phyloP scores from a whole-genome alignment of 1,140 invertebrate species.

The Metaphire vulgaris region DNA sequence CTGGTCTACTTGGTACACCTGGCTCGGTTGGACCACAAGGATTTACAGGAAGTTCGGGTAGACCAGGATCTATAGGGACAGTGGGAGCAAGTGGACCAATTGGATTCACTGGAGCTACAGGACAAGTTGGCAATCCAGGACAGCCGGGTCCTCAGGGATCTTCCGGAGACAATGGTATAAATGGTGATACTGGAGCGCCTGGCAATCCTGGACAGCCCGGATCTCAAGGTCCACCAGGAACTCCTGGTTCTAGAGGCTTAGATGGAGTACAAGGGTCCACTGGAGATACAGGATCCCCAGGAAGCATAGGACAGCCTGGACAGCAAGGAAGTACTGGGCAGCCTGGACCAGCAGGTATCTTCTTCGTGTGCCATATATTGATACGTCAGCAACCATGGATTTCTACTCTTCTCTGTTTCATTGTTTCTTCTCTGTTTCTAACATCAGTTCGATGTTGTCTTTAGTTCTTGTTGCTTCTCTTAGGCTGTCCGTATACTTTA shows the following conservation, averaged over 20 bases:
- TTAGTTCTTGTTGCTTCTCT: no score
- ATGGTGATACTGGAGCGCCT: neutral
- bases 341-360: conserved; percentile 3
- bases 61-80: conserved; percentile 7
- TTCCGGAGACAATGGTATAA: conserved; percentile 9
- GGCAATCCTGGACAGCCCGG: conserved; percentile 7
- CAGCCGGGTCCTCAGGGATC: conserved; percentile 12
- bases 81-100: conserved; percentile 16
- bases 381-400: no score
- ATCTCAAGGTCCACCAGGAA: neutral
- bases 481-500: no score
- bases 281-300: neutral
- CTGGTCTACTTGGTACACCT: neutral
- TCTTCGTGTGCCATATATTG: no score
- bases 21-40: conserved; percentile 9
- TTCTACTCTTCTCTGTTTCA: no score
- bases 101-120: conserved; percentile 14
- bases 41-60: conserved; percentile 19
- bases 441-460: no score
- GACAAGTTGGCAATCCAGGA: conserved; percentile 5
- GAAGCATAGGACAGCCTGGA: neutral
- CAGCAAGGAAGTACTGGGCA: neutral
- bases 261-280: conserved; percentile 5
- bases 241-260: neutral
- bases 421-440: no score